Evolutionary conservation across 1,140 invertebrate genomes (phyloP).

Genomic region (Hirudo medicinalis): DNA sequence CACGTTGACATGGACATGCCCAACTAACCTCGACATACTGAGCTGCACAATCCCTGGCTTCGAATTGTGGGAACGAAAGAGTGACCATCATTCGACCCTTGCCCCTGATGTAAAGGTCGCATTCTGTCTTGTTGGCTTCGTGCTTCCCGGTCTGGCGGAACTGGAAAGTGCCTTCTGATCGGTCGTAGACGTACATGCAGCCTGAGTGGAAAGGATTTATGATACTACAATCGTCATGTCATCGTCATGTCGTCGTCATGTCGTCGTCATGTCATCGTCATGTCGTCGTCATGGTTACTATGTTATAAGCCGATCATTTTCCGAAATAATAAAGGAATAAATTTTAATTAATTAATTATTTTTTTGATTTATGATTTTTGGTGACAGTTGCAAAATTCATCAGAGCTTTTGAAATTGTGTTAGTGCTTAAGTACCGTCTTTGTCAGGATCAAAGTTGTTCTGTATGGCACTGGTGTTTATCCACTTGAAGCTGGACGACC

Average conservation of each 20-base stretch:
- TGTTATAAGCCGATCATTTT: too few species aligned
- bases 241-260: too few species aligned
- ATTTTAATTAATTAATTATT: too few species aligned
- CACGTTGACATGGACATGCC: not conserved
- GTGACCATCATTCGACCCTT: not conserved
- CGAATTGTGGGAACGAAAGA: not conserved
- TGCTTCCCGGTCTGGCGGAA: constrained; percentile 1
- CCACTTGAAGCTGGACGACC: constrained; percentile 1
- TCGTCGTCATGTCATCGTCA: too few species aligned
- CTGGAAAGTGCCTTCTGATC: not conserved
- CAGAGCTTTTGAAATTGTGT: not conserved
- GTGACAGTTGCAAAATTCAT: not conserved
- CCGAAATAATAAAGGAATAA: too few species aligned
- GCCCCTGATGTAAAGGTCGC: constrained; percentile 19
- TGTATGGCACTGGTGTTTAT: not conserved
- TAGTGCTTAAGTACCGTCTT: not conserved
- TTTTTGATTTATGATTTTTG: not conserved
- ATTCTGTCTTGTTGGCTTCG: not conserved
- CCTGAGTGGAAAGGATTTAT: not conserved
- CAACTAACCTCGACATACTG: constrained; percentile 13
- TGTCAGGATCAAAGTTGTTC: not conserved
- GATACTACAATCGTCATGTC: too few species aligned
- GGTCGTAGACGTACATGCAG: constrained; percentile 14
- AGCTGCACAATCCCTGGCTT: not conserved
- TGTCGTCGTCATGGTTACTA: too few species aligned